A percentile compares a stretch with the other conserved stretches of the same genome.
Evolutionary conservation across 2,113 vertebrate genomes (phyloP).

Genomic region (Scortum barcoo): DNA sequence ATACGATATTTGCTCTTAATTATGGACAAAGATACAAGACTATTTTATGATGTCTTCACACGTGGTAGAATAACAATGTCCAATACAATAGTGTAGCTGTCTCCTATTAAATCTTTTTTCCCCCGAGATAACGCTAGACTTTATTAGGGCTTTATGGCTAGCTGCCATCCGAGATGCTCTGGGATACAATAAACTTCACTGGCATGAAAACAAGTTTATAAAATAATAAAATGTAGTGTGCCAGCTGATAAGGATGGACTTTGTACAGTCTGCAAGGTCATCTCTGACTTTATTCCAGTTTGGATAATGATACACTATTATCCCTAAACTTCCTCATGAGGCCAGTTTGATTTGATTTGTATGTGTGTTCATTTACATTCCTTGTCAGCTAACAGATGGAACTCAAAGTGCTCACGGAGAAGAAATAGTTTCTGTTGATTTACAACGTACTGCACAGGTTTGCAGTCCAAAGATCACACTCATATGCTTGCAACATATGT

Average conservation of each 20-base stretch:
- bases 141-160: constrained; percentile 22
- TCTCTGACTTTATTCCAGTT: constrained; percentile 17
- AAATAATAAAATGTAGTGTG: constrained; percentile 56
- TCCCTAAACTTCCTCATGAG: not conserved
- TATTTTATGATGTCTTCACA: constrained; percentile 33
- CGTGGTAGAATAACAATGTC: not conserved
- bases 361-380: constrained; percentile 16
- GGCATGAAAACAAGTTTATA: constrained; percentile 54
- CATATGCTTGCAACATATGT: not conserved
- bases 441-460: not conserved
- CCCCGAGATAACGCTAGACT: constrained; percentile 8
- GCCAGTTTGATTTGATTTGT: not conserved
- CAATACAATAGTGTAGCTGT: not conserved
- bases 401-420: not conserved
- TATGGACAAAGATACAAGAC: not conserved
- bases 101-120: constrained; percentile 2
- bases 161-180: constrained; percentile 6
- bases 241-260: constrained; percentile 65
- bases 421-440: not conserved
- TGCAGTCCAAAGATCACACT: not conserved
- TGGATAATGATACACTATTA: not conserved
- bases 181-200: constrained; percentile 26
- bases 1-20: not conserved
- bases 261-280: constrained; percentile 23
- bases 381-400: not conserved